phyloP scores from a whole-genome alignment of 1,140 invertebrate genomes.

The Drosophila melanica region DNA sequence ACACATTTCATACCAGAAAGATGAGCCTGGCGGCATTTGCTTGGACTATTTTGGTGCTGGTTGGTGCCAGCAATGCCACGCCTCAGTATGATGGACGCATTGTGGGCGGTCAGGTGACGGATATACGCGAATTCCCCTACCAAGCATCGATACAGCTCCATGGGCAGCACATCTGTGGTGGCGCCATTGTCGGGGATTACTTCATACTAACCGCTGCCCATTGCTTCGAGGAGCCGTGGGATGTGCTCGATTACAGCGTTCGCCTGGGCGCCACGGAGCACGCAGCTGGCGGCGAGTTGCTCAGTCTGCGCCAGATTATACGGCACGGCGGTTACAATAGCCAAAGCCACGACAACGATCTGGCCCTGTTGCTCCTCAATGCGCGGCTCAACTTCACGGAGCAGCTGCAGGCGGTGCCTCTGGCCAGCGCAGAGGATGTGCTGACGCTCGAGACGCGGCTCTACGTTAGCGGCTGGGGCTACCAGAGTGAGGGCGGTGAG shows the following conservation, averaged over 20 bases:
- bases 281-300: constrained; percentile 61
- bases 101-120: constrained; percentile 71
- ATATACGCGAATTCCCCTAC: constrained; percentile 71
- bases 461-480: constrained; percentile 75
- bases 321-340: constrained; percentile 65
- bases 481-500: constrained; percentile 55
- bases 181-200: constrained; percentile 85
- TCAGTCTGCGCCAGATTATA: constrained; percentile 62
- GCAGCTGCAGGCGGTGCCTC: constrained; percentile 51
- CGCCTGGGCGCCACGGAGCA: constrained; percentile 64
- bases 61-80: constrained; percentile 5
- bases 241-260: constrained; percentile 55
- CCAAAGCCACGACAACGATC: constrained; percentile 69
- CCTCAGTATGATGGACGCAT: constrained; percentile 70
- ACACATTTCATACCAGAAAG: constrained; percentile 12
- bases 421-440: constrained; percentile 44
- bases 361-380: constrained; percentile 70
- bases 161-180: constrained; percentile 84
- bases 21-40: constrained; percentile 16
- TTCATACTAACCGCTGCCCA: constrained; percentile 87
- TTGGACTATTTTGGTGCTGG: constrained; percentile 15
- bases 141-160: constrained; percentile 73
- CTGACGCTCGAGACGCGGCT: constrained; percentile 40
- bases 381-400: constrained; percentile 60
- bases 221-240: constrained; percentile 83